A percentile compares a stretch with the other conserved stretches of the same genome.
Evolutionary conservation across 2,888 invertebrate species (phyloP).

Genomic region (Dryocosmus kuriphilus): DNA sequence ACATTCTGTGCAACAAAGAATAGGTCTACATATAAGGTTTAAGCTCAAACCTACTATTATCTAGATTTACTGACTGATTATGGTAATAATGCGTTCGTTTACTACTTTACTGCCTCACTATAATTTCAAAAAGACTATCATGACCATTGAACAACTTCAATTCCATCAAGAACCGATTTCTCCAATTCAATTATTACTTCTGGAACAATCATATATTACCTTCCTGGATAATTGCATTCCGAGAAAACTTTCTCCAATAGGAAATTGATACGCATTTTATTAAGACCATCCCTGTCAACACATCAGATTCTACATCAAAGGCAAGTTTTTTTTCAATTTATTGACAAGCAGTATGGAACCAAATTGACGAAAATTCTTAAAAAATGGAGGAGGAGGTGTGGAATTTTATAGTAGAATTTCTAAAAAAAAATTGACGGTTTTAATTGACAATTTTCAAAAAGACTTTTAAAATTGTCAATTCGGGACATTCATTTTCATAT

Average conservation of each 20-base stretch:
- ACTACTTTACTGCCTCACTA: slow-evolving; percentile 5
- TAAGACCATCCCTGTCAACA: too few species aligned
- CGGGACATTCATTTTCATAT: too few species aligned
- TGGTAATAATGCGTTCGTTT: slow-evolving; percentile 22
- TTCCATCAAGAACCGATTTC: slow-evolving; percentile 31
- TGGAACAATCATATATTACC: slow-evolving; percentile 8
- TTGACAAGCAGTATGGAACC: too few species aligned
- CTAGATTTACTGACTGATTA: slow-evolving; percentile 13
- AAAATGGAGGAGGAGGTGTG: too few species aligned
- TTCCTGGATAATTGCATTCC: background rate
- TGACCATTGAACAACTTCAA: background rate
- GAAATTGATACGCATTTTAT: too few species aligned
- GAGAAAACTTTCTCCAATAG: background rate
- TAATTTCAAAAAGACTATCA: slow-evolving; percentile 6
- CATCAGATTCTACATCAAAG: too few species aligned
- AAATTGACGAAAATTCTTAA: too few species aligned
- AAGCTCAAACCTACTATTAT: slow-evolving; percentile 3
- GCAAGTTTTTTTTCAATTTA: too few species aligned
- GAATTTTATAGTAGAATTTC: too few species aligned
- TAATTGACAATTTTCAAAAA: too few species aligned
- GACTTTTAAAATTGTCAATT: too few species aligned
- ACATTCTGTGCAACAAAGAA: slow-evolving; percentile 28
- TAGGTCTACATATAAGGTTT: slow-evolving; percentile 22
- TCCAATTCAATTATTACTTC: slow-evolving; percentile 14
- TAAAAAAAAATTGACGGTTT: too few species aligned